These are phyloP conservation scores for Augochlora pura DNA, from an alignment of 1,140 invertebrate genomes.

Conservation along the genomic window DNA sequence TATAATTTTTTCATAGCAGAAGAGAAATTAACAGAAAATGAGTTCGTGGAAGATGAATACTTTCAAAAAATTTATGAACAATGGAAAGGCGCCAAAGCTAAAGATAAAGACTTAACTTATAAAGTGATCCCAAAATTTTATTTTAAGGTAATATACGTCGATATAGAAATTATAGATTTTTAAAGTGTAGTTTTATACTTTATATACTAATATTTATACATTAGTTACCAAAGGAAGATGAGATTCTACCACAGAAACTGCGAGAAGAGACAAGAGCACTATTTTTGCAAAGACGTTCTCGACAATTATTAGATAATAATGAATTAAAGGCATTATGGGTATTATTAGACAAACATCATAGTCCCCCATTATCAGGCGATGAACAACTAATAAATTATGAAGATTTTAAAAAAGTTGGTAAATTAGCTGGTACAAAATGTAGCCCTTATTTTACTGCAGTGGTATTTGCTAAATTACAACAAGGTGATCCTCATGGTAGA, in stretches of 20 bases:
- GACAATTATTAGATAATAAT: conserved; percentile 91
- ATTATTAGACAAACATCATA: conserved; percentile 90
- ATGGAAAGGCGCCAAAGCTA: conserved; percentile 80
- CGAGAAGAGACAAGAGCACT: conserved; percentile 92
- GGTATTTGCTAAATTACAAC: conserved; percentile 92
- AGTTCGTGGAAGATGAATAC: conserved; percentile 79
- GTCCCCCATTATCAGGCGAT: conserved; percentile 84
- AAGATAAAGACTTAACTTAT: conserved; percentile 73
- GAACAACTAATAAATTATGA: conserved; percentile 93
- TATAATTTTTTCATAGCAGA: conserved; percentile 51
- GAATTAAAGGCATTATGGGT: conserved; percentile 93
- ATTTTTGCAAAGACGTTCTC: conserved; percentile 91
- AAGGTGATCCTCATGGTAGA: conserved; percentile 90
- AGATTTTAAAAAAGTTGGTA: conserved; percentile 89
- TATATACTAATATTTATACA: conserved; percentile 25
- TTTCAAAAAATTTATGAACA: conserved; percentile 82
- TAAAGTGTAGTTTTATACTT: conserved; percentile 8
- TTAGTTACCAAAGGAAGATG: conserved; percentile 87
- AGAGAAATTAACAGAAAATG: conserved; percentile 63
- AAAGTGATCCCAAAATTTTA: conserved; percentile 89
- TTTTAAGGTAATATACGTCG: conserved; percentile 80
- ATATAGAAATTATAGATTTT: background rate
- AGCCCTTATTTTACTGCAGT: conserved; percentile 90
- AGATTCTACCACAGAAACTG: conserved; percentile 89
- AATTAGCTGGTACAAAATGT: conserved; percentile 83